Percentiles rank a stretch among this genome's conserved stretches.
Evolutionary conservation across 30 jellyfish, hydroid and myxozoan genomes (phyloP).

Genomic region (Aurelia sp.): DNA sequence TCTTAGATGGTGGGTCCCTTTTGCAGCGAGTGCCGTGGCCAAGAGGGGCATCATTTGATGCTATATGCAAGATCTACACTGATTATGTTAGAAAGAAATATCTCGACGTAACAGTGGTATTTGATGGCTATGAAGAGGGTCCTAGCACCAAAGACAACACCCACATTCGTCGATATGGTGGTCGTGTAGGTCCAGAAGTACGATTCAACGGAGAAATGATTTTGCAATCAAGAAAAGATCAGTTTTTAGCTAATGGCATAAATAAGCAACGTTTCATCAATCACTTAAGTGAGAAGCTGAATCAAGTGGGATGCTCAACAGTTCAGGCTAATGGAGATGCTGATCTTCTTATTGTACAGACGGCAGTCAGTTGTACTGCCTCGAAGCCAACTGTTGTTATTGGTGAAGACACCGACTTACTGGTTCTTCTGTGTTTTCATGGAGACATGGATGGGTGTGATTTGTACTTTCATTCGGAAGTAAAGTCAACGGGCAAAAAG

Average conservation of each 20-base stretch:
- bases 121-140: constrained; percentile 31
- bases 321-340: constrained; percentile 57
- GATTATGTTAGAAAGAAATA: constrained; percentile 32
- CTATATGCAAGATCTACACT: constrained; percentile 24
- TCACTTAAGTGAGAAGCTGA: constrained; percentile 2
- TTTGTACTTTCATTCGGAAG: constrained; percentile 13
- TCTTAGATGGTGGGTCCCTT: constrained; percentile 56
- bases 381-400: constrained; percentile 21
- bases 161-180: constrained; percentile 37
- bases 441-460: constrained; percentile 41
- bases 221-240: constrained; percentile 35
- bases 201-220: constrained; percentile 48
- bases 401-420: constrained; percentile 66
- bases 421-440: constrained; percentile 58
- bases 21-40: constrained; percentile 45
- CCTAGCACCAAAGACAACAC: constrained; percentile 33
- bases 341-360: constrained; percentile 40
- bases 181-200: constrained; percentile 26
- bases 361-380: constrained; percentile 38
- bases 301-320: constrained; percentile 18
- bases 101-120: constrained; percentile 28
- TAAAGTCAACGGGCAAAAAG: constrained; percentile 8
- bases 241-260: constrained; percentile 30
- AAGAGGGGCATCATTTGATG: constrained; percentile 17
- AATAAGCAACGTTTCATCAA: constrained; percentile 48